Evolutionary conservation across 53 echinoderm and acorn worm species (phyloP).

Genomic region (Echinarachnius parma): DNA sequence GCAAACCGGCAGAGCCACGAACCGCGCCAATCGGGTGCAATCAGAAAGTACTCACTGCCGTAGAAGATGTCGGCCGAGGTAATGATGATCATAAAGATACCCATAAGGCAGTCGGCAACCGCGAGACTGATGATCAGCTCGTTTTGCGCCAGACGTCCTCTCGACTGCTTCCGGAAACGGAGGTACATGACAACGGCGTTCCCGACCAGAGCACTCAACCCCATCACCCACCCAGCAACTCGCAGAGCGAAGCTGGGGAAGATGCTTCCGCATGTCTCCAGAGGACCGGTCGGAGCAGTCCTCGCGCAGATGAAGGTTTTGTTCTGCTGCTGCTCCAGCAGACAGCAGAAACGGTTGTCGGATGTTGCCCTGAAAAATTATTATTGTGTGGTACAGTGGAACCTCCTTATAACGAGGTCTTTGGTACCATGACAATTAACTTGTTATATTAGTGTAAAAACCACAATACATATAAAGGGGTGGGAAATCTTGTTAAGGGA

Average conservation of each 20-base stretch:
- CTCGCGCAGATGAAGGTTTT: not conserved
- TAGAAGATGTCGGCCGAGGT: conserved; percentile 17
- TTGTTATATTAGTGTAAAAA: too few species aligned
- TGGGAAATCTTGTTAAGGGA: too few species aligned
- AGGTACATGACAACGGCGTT: conserved; percentile 9
- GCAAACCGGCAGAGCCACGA: conserved; percentile 15
- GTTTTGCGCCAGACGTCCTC: not conserved
- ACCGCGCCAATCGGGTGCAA: conserved; percentile 14
- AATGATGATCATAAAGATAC: conserved; percentile 35
- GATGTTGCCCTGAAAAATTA: not conserved
- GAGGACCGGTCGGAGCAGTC: not conserved
- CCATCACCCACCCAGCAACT: conserved; percentile 6
- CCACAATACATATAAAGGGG: too few species aligned
- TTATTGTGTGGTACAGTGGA: too few species aligned
- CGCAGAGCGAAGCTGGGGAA: conserved; percentile 8
- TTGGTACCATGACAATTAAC: too few species aligned
- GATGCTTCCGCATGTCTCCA: conserved; percentile 13
- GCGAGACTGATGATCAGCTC: conserved; percentile 17
- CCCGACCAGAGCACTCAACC: conserved; percentile 4
- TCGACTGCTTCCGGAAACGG: not conserved
- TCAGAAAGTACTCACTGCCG: conserved; percentile 19
- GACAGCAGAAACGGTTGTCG: conserved; percentile 19
- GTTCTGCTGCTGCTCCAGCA: not conserved
- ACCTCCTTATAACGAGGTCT: too few species aligned
- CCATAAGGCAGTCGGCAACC: conserved; percentile 5